Conservation (phyloP, 2,113 vertebrate species). For the Lipophrys pholis region DNA sequence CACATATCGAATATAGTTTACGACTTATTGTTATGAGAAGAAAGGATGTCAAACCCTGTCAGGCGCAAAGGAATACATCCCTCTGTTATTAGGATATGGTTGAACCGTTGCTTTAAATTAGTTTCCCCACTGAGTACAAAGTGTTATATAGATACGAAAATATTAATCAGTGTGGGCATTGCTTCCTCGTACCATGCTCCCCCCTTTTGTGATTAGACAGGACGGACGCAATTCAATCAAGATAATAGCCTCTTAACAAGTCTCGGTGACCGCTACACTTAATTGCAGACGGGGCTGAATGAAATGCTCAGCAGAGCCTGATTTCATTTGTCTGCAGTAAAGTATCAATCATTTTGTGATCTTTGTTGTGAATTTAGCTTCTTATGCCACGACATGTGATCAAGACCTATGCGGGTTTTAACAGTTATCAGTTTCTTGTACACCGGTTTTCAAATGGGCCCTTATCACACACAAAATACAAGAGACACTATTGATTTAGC, state of each 20-base stretch:
- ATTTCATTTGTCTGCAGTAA: too few relatives aligned
- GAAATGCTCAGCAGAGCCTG: not conserved
- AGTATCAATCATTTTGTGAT: too few relatives aligned
- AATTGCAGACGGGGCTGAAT: not conserved
- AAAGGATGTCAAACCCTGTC: too few relatives aligned
- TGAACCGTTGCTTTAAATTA: not conserved
- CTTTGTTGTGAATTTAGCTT: not conserved
- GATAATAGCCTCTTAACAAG: constrained; percentile 2
- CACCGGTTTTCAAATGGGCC: too few relatives aligned
- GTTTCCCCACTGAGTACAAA: not conserved
- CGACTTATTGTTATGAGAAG: too few relatives aligned
- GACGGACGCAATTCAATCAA: constrained; percentile 1
- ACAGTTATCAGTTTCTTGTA: too few relatives aligned
- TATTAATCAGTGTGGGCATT: not conserved
- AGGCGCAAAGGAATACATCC: too few relatives aligned
- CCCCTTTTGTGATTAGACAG: not conserved
- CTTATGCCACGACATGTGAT: not conserved
- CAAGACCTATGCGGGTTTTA: too few relatives aligned
- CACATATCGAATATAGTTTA: too few relatives aligned
- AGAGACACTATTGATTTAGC: too few relatives aligned
- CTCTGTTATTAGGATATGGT: too few relatives aligned
- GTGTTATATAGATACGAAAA: not conserved
- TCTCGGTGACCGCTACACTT: constrained; percentile 7
- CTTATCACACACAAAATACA: too few relatives aligned
- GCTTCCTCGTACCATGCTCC: not conserved